phyloP scores from a whole-genome alignment of 2,113 vertebrate species.

The Crotalus tigris region DNA sequence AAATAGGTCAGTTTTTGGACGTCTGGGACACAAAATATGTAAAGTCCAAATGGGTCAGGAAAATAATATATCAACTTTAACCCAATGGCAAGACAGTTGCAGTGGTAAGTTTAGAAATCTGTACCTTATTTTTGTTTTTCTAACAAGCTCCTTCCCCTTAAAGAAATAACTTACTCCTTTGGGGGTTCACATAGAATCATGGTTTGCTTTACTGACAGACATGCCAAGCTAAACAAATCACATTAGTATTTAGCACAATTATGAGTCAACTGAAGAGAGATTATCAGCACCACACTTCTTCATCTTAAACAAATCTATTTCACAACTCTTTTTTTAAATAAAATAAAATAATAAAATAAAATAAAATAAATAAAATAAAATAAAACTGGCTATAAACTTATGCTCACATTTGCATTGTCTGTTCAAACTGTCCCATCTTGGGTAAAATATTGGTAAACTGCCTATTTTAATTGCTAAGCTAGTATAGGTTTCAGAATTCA shows the following conservation, averaged over 20 bases:
- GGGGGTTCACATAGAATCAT: not conserved
- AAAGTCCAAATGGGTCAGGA: conserved; percentile 29
- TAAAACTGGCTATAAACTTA: not conserved
- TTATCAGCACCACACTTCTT: not conserved
- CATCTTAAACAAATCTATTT: not conserved
- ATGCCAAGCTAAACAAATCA: not conserved
- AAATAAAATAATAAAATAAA: not conserved
- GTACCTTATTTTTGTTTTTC: fast-evolving
- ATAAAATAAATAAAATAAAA: not conserved
- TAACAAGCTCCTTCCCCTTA: not conserved
- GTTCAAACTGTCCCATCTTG: not conserved
- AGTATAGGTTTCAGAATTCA: not conserved
- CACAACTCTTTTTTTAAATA: not conserved
- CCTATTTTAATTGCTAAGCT: not conserved
- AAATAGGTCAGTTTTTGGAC: conserved; percentile 45
- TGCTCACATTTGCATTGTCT: not conserved
- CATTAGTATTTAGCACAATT: not conserved
- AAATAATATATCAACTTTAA: not conserved
- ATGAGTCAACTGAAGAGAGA: not conserved
- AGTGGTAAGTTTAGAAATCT: conserved; percentile 8
- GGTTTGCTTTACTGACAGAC: not conserved
- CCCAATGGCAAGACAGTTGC: conserved; percentile 1
- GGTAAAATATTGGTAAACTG: not conserved
- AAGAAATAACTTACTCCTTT: not conserved
- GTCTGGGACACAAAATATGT: conserved; percentile 26